Evolutionary conservation across 1,140 invertebrate species (phyloP), one percentile per base, ranked within the genome.

Genomic region (Trichonephila clavipes): DNA sequence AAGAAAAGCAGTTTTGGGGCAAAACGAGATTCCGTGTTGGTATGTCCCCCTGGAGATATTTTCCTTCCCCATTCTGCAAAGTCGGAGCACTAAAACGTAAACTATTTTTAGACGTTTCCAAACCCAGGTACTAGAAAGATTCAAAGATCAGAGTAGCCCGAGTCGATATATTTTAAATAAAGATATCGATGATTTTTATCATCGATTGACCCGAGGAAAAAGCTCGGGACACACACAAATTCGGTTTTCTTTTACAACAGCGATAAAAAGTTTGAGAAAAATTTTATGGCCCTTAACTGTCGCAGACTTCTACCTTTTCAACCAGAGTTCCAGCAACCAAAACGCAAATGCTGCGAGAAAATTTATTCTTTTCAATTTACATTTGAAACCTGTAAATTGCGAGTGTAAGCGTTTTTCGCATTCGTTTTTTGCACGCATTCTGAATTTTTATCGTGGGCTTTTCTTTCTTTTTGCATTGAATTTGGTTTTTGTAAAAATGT

Each of bases 131-230:
- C 34, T 14, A 16, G 69, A 40, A 28, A 77, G 69, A 77, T 77
- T 28, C 14, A 77, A 77, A 77, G 34, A 77, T 16, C 69, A 34
- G 34, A 24, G 12, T 58, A n/a, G 44, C 28, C 19, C 44, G 14
- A 85, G 51, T 85, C 82, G 82, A 85, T 85, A 51, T 18, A 77
- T 77, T 69, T 77, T 77, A 77, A 85, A 87, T 87, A 87, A 62
- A 87, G 59, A 87, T 87, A 87, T 87, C 85, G 85, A 62, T 64
- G 59, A 87, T 64, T 87, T 87, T 62, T 62, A 87, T 64, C 85
- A 62, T 87, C 61, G 59, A 87, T 87, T 87, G 85, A 87, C 85
- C 61, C 44, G 58, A 85, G 59, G 85, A 87, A 87, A 34, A 87
- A 58, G 24, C 51, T 87, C n/a, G 3, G 16, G 10, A 34, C 21